These are phyloP conservation scores for Harlomillsia oculata DNA, from an alignment of 1,140 invertebrate genomes.

Conservation along the genomic window DNA sequence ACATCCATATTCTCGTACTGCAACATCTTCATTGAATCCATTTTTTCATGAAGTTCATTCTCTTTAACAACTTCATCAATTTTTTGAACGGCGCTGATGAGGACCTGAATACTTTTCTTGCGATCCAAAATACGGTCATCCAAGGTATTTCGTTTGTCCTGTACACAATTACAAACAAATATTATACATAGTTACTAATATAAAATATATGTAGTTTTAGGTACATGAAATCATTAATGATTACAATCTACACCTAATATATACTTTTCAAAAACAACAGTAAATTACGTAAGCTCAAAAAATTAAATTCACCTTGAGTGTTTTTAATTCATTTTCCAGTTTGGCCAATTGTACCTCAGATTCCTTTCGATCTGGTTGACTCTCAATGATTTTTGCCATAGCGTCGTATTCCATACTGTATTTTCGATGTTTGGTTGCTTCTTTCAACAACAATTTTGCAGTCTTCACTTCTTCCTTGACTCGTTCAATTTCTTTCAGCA, in stretches of 20 bases:
- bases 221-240: neutral
- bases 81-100: constrained; percentile 58
- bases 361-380: constrained; percentile 77
- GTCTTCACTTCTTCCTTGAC: constrained; percentile 64
- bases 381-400: constrained; percentile 75
- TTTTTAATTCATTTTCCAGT: constrained; percentile 62
- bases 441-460: constrained; percentile 61
- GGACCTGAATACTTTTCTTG: constrained; percentile 76
- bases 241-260: neutral
- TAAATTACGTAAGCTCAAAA: neutral
- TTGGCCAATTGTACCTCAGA: constrained; percentile 63
- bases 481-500: constrained; percentile 62
- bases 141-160: constrained; percentile 58
- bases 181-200: neutral
- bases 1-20: too few species aligned
- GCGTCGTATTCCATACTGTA: constrained; percentile 89
- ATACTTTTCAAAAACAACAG: neutral
- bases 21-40: too few species aligned
- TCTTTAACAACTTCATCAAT: constrained; percentile 1
- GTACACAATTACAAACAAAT: constrained; percentile 26
- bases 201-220: neutral
- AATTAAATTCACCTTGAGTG: constrained; percentile 45
- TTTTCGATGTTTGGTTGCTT: constrained; percentile 70
- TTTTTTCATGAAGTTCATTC: too few species aligned
- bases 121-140: constrained; percentile 68